Evolutionary conservation across 2,797 vertebrate genomes (phyloP), one percentile per base, ranked within the genome.

Genomic region (Typhlichthys subterraneus): DNA sequence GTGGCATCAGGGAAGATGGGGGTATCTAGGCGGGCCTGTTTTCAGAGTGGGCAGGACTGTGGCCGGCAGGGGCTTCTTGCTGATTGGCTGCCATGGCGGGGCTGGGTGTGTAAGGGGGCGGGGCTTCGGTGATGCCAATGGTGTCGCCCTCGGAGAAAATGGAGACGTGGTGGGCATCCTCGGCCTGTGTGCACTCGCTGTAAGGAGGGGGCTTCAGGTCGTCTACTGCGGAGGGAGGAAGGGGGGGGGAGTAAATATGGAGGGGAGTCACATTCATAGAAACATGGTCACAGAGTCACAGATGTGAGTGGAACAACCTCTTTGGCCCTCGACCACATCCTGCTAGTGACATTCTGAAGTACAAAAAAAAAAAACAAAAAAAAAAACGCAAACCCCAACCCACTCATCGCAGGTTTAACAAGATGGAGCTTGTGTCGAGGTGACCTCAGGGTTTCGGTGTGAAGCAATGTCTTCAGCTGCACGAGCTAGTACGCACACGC

Each of bases 151-250:
- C 91, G 1, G 90, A 79, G 59, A 91, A 84, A 63, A 92, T 77
- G 47, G 76, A 79, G 11, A 88, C 67, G 42, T 65, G 71, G 50
- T 66, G 69, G 50, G 72, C 75, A 1, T 80, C 81, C 0, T 81
- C 82, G 0, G 75, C 71, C 3, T 69, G 84, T 53, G 92, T 90
- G 6, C 90, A 92, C 76, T 94, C 93, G 33, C 93, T 94, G 88
- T 95, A 95, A 0, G 94, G 94, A 51, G 94, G 94, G 3, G 94
- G 94, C 85, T 95, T 95, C 73, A 94, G 89, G 61, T 94, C 93
- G 0, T 94, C 93, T 13, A 87, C 92, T 93, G 76, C 19, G 77
- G 72, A 62, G 11, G 46, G 53, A 49, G 48, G 14, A 56, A 52
- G 38, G 3, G 49, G 13, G 53, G 33, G 15, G 62, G 3, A 8